phyloP scores from a whole-genome alignment of 2,113 vertebrate genomes.

The Mesoclemmys tuberculata region DNA sequence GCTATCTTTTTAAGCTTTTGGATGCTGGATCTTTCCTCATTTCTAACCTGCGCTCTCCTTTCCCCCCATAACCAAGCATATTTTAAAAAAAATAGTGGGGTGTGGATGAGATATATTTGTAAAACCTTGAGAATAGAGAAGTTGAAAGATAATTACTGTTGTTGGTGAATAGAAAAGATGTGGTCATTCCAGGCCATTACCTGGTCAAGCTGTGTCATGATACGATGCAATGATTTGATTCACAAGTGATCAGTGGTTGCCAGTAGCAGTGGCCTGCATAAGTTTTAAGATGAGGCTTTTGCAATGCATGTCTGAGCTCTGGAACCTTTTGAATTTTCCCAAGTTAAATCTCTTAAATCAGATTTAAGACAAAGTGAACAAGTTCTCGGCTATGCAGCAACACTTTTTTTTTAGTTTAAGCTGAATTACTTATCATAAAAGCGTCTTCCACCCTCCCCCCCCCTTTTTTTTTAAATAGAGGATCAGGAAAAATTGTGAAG shows the following conservation, averaged over 20 bases:
- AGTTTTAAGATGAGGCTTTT: neutral
- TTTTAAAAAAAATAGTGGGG: neutral
- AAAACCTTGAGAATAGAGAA: neutral
- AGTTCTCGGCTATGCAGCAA: neutral
- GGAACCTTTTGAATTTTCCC: neutral
- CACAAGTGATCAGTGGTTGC: neutral
- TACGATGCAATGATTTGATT: neutral
- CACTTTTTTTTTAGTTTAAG: neutral
- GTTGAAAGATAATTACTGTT: neutral
- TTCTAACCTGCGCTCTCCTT: neutral
- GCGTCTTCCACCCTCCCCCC: neutral
- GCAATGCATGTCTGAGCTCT: neutral
- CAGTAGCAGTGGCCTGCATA: neutral
- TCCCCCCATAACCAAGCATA: neutral
- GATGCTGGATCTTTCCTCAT: neutral
- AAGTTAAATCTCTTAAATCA: neutral
- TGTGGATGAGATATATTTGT: neutral
- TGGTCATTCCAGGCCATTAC: neutral
- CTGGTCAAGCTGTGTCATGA: neutral
- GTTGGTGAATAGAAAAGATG: neutral
- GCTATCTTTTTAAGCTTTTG: neutral
- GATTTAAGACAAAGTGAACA: fast-evolving
- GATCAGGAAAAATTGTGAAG: neutral
- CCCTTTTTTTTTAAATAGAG: conserved; percentile 21
- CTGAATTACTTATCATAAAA: neutral